Evolutionary conservation across 2,888 invertebrate species (phyloP).

Genomic region (Stramonita haemastoma): DNA sequence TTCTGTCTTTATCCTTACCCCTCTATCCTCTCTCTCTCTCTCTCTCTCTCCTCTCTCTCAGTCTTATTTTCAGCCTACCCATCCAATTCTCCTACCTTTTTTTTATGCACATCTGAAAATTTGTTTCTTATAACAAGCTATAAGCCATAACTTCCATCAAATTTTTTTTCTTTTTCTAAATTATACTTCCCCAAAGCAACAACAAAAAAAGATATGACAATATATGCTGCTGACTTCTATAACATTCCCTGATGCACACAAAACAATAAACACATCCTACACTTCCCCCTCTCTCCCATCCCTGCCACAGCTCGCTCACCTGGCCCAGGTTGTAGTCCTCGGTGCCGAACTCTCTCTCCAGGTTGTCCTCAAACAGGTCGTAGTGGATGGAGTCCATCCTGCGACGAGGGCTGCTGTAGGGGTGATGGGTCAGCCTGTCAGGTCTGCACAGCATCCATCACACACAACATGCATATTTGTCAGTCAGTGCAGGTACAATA

Average conservation of each 20-base stretch:
- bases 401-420: slow-evolving; percentile 50
- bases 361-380: slow-evolving; percentile 69
- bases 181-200: neutral
- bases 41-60: no score
- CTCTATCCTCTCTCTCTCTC: no score
- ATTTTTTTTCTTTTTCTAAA: neutral
- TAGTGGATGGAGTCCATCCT: slow-evolving; percentile 50
- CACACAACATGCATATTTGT: neutral
- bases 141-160: no score
- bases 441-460: slow-evolving; percentile 40
- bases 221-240: neutral
- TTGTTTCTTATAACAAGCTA: no score
- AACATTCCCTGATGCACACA: neutral
- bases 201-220: no score
- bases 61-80: no score
- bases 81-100: no score
- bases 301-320: slow-evolving; percentile 54
- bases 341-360: slow-evolving; percentile 67
- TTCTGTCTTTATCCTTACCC: no score
- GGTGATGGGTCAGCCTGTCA: slow-evolving; percentile 51
- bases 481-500: no score
- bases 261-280: neutral
- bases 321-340: slow-evolving; percentile 70
- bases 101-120: no score
- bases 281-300: neutral